phyloP scores from a whole-genome alignment of 2,113 vertebrate species.

The Carassius gibelio region DNA sequence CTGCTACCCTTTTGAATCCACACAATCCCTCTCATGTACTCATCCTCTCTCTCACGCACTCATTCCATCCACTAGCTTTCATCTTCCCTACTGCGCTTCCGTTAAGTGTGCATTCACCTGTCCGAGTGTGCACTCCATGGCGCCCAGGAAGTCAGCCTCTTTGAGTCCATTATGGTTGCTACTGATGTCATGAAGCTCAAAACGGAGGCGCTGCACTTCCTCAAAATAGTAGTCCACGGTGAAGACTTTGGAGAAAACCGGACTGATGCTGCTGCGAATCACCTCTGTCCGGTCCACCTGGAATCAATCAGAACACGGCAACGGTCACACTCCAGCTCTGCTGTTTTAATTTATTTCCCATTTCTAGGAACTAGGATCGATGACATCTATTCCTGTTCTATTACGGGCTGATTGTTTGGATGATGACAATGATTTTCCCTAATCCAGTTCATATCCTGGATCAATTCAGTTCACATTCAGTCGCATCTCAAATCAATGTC shows the following conservation, averaged over 20 bases:
- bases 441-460: background rate
- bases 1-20: background rate
- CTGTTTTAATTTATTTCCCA: background rate
- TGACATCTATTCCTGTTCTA: background rate
- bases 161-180: conserved; percentile 94
- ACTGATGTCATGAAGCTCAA: conserved; percentile 96
- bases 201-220: conserved; percentile 93
- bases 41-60: background rate
- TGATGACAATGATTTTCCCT: background rate
- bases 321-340: background rate
- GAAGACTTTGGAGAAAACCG: conserved; percentile 94
- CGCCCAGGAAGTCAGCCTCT: conserved; percentile 92
- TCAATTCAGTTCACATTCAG: background rate
- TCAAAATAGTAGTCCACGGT: conserved; percentile 97
- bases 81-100: conserved; percentile 2
- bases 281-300: conserved; percentile 98
- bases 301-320: background rate
- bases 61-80: background rate
- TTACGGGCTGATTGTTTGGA: background rate
- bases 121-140: conserved; percentile 96
- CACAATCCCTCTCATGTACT: background rate
- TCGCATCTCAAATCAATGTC: conserved; percentile 6
- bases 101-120: conserved; percentile 78
- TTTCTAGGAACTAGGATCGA: background rate
- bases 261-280: conserved; percentile 92